Percentiles rank a stretch among this genome's conserved stretches.
Evolutionary conservation across 1,140 invertebrate genomes (phyloP).

Genomic region (Meloidogyne chitwoodi): DNA sequence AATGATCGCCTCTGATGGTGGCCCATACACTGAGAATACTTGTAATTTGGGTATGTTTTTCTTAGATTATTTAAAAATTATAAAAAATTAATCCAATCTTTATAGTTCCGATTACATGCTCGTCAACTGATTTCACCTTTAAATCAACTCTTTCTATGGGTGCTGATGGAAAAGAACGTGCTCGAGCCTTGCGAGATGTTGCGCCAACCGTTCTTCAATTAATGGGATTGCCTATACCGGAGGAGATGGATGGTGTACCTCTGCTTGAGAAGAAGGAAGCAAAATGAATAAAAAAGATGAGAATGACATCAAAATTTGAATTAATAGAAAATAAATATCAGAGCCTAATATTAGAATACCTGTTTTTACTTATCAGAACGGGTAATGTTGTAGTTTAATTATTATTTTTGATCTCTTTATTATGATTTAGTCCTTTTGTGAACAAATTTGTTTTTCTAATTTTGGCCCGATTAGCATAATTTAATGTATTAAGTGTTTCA

Average conservation of each 20-base stretch:
- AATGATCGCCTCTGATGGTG: conserved; percentile 62
- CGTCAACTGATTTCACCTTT: conserved; percentile 49
- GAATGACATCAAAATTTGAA: neutral
- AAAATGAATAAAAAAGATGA: neutral
- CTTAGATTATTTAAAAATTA: neutral
- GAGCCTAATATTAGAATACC: no score
- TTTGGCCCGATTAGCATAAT: conserved; percentile 91
- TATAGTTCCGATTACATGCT: conserved; percentile 59
- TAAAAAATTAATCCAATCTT: neutral
- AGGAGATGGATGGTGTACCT: conserved; percentile 62
- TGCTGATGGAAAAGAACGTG: conserved; percentile 37
- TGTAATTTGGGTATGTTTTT: conserved; percentile 60
- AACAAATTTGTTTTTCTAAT: conserved; percentile 82
- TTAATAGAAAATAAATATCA: no score
- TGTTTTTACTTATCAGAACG: no score
- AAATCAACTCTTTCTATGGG: conserved; percentile 25
- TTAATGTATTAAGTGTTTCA: conserved; percentile 94
- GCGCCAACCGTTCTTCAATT: conserved; percentile 60
- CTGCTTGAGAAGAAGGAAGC: conserved; percentile 41
- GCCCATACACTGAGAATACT: conserved; percentile 63
- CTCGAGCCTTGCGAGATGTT: conserved; percentile 62
- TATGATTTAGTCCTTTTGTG: no score
- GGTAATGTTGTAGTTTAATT: no score
- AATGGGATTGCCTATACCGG: conserved; percentile 60
- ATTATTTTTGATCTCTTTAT: no score